Evolutionary conservation across 2,113 vertebrate genomes (phyloP), one percentile per base, ranked within the genome.

Genomic region (Malurus elegans): DNA sequence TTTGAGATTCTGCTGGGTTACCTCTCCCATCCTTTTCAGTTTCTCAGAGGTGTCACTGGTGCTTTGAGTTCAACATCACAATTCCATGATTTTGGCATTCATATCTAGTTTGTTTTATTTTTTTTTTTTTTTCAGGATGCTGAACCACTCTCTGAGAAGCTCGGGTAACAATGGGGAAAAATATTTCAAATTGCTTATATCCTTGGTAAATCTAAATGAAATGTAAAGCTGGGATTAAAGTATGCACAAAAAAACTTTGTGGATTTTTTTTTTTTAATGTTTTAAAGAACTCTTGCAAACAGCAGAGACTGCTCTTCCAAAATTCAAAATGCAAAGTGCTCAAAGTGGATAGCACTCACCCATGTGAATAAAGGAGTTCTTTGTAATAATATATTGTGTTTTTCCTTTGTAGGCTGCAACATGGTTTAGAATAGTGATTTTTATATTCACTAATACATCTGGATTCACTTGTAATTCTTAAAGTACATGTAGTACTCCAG

Each of bases 401-500:
- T 80, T 16, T 24, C 21, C 21, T 19, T 60, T 70, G 42, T 47
- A 79, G 40, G 31, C 62, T 71, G 67, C 38, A 66, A 57, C 44
- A 21, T 8, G 48, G 42, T 71, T 92, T 69, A 71, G 56, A 81
- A 50, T 53, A 91, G 65, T 58, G 31, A 23, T 72, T 84, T 93
- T 75, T 69, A 19, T 45, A 44, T 82, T 66, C 64, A 66, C 20
- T 64, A 51, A 79, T 85, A 47, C 67, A 56, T 95, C 86, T 61
- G 32, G 84, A 79, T 92, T 72, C 65, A 40, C 48, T 89, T 60
- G 61, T 92, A 94, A 96, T 96, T 97, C 85, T 95, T 93, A 95
- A 95, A 71, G 94, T 95, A 93, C 82, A 36, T 92, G 65, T 79
- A 95, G 38, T 80, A 79, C 93, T 96, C 86, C 53, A 90, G 69